phyloP scores from a whole-genome alignment of 2,113 vertebrate species.

The Copsychus sechellarum region DNA sequence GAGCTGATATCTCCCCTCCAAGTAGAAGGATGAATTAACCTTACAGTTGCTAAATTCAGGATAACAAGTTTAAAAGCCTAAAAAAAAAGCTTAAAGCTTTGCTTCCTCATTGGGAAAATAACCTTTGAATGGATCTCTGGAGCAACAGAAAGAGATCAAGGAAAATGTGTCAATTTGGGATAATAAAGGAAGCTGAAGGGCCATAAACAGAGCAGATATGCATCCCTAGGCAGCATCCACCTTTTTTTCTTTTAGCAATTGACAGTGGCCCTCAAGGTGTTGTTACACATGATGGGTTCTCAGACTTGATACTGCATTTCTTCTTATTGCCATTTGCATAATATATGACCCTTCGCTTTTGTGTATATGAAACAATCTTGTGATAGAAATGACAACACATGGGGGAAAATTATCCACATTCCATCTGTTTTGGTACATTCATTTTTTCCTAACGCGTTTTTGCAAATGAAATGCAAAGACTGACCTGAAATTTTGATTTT shows the following conservation, averaged over 20 bases:
- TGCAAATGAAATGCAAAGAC: neutral
- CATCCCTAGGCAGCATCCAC: conserved; percentile 40
- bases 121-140: conserved; percentile 52
- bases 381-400: neutral
- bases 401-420: neutral
- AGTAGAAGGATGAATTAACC: conserved; percentile 28
- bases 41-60: conserved; percentile 38
- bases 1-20: conserved; percentile 46
- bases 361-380: neutral
- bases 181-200: conserved; percentile 65
- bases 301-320: conserved; percentile 17
- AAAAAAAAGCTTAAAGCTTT: conserved; percentile 15
- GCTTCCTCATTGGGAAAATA: conserved; percentile 60
- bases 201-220: conserved; percentile 63
- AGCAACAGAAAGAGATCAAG: conserved; percentile 45
- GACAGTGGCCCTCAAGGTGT: conserved; percentile 27
- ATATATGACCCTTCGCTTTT: conserved; percentile 31
- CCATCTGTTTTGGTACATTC: neutral
- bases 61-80: conserved; percentile 13
- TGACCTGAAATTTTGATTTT: neutral
- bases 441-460: neutral
- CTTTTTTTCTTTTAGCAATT: conserved; percentile 49
- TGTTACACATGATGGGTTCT: neutral
- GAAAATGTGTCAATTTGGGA: conserved; percentile 48
- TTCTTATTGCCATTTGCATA: conserved; percentile 27